These are phyloP conservation scores for Carabus problematicus DNA, from an alignment of 2,888 invertebrate species.

Conservation along the genomic window DNA sequence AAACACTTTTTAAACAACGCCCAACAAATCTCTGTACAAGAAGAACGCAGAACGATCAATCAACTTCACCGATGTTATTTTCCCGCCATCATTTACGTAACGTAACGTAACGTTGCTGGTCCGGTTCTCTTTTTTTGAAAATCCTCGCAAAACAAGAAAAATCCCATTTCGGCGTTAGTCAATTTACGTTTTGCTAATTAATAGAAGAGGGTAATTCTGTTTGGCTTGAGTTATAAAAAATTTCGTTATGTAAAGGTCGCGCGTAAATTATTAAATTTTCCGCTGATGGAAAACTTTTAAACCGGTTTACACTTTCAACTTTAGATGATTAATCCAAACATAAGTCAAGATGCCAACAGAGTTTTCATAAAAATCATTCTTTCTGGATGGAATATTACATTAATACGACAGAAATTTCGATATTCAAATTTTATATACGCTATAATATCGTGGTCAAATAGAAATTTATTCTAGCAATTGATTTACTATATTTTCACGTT, in stretches of 20 bases:
- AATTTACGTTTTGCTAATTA: constrained; percentile 8
- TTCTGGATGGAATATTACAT: not conserved
- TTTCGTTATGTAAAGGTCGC: constrained; percentile 10
- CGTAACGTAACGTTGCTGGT: not conserved
- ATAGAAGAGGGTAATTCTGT: constrained; percentile 18
- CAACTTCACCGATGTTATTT: constrained; percentile 17
- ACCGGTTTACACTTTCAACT: constrained; percentile 8
- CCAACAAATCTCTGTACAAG: constrained; percentile 12
- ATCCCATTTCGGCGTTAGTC: constrained; percentile 2
- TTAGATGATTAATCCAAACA: constrained; percentile 17
- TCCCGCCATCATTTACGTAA: not conserved
- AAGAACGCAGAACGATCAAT: constrained; percentile 12
- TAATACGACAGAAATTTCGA: too few species aligned
- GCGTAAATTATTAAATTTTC: constrained; percentile 17
- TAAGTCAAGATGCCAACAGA: not conserved
- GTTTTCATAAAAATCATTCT: constrained; percentile 27
- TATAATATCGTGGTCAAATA: too few species aligned
- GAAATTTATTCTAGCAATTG: too few species aligned
- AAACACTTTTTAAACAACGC: constrained; percentile 25
- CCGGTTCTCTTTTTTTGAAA: constrained; percentile 13
- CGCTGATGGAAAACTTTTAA: constrained; percentile 19
- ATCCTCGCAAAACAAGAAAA: constrained; percentile 5
- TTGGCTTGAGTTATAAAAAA: constrained; percentile 25
- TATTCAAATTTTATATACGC: too few species aligned
- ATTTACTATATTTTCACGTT: too few species aligned